These are phyloP conservation scores for Tachyglossus aculeatus DNA, from an alignment of 2,797 vertebrate genomes.

Conservation along the genomic window DNA sequence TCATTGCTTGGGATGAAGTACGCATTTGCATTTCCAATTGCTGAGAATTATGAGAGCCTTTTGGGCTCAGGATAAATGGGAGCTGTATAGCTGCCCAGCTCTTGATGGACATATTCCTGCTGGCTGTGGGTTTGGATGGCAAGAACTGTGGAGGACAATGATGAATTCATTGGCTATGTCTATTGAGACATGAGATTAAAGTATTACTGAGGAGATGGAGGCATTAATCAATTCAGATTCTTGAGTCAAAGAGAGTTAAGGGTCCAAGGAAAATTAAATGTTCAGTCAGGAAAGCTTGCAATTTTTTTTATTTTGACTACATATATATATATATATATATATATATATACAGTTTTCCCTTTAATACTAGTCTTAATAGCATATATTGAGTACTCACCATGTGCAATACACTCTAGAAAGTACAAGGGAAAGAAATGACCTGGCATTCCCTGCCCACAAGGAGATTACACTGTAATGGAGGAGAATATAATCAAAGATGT, in stretches of 20 bases:
- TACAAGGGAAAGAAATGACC: too few species aligned
- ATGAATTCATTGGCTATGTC: slow-evolving; percentile 61
- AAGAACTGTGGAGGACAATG: slow-evolving; percentile 19
- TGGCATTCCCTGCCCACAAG: too few species aligned
- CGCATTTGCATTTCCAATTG: slow-evolving; percentile 39
- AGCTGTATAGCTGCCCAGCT: slow-evolving; percentile 26
- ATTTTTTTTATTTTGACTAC: slow-evolving; percentile 66
- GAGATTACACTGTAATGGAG: too few species aligned
- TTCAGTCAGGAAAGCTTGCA: slow-evolving; percentile 33
- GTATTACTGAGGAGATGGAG: slow-evolving; percentile 2
- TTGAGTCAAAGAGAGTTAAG: slow-evolving; percentile 48
- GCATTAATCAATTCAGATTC: slow-evolving; percentile 56
- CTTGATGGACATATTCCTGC: slow-evolving; percentile 18
- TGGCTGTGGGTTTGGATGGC: slow-evolving; percentile 42
- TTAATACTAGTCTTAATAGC: too few species aligned
- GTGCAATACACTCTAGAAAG: too few species aligned
- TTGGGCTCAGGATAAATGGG: slow-evolving; percentile 37
- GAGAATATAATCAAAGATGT: slow-evolving; percentile 62
- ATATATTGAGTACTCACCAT: too few species aligned
- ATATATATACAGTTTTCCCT: too few species aligned
- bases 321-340: slow-evolving; percentile 54
- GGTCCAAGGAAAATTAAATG: slow-evolving; percentile 46
- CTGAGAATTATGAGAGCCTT: slow-evolving; percentile 23
- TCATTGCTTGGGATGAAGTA: slow-evolving; percentile 40
- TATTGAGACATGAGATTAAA: slow-evolving; percentile 51